phyloP scores from a whole-genome alignment of 2,113 vertebrate genomes.

The Phodopus roborovskii region DNA sequence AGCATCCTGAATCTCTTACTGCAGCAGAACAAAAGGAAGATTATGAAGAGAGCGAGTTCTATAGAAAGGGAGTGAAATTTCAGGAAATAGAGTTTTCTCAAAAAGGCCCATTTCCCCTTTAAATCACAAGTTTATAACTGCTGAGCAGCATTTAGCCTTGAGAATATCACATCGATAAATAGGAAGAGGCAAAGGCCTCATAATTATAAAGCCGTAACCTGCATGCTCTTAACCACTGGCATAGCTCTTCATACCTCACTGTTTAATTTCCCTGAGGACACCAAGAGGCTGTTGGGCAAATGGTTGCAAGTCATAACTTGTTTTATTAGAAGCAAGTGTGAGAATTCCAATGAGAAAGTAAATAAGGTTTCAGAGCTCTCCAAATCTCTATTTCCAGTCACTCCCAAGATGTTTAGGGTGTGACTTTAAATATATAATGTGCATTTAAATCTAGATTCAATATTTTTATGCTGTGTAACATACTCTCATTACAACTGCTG shows the following conservation, averaged over 20 bases:
- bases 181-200: conserved; percentile 60
- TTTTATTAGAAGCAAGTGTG: conserved; percentile 70
- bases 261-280: conserved; percentile 76
- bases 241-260: conserved; percentile 63
- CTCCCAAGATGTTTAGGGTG: conserved; percentile 67
- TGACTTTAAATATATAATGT: conserved; percentile 63
- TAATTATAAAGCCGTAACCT: conserved; percentile 63
- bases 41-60: not conserved
- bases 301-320: conserved; percentile 75
- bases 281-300: conserved; percentile 72
- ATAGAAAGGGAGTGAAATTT: conserved; percentile 53
- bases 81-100: conserved; percentile 14
- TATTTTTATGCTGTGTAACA: conserved; percentile 51
- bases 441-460: conserved; percentile 70
- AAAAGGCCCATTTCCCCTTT: conserved; percentile 63
- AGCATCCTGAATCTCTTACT: not conserved
- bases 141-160: conserved; percentile 64
- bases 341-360: conserved; percentile 68
- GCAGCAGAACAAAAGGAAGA: not conserved
- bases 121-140: conserved; percentile 70
- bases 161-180: conserved; percentile 64
- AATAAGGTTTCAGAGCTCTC: conserved; percentile 68
- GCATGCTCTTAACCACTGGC: conserved; percentile 61
- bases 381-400: conserved; percentile 63
- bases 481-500: not conserved